Base-by-base conservation (phyloP, 2,113 vertebrate species). In the Rhabdomys dilectus region DNA sequence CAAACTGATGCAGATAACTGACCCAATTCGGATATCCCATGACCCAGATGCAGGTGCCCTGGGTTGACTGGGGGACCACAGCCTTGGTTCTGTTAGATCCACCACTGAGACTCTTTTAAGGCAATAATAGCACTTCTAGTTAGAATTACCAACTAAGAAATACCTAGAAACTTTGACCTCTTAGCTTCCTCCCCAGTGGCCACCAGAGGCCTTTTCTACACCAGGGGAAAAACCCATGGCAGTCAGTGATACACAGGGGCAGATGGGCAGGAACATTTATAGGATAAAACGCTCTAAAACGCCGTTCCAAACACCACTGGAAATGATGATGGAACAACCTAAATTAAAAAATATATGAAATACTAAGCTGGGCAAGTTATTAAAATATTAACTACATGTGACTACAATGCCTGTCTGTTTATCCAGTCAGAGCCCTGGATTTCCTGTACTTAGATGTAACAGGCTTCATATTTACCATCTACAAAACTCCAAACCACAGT, bases 11-110 rank as follows among this genome's bases (percentile, higher is more conserved):
- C 8, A 34, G 21, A n/a, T 24, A 29, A 7, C 17, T 1, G 4
- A 15, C 36, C 9, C 12, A 0, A 0, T 0, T 0, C 1, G 7
- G 16, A 29, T 9, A 42, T n/a, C 0, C 0, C 0, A 11, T 2
- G 5, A 66, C 3, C 39, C 45, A 31, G 34, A 80, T 19, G 19
- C 42, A 15, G 51, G 4, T 1, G 0, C 1, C 0, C 1, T 17
- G 62, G 22, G 3, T 8, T 51, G 34, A 6, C 9, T 22, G 90
- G 34, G 42, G 10, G 6, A 21, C 17, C 22, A 15, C 42, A 10
- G 3, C 4, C 0, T 2, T 51, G 58, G 0, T 26, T 68, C 9
- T 62, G 58, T 15, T 4, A 62, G 0, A 42, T 5, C 19, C 7
- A 5, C 26, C 77, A 31, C 0, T 3, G 45, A 6, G 73, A 5